Base-by-base conservation (phyloP, 2,797 vertebrate species). In the Cercopithecus petaurista region DNA sequence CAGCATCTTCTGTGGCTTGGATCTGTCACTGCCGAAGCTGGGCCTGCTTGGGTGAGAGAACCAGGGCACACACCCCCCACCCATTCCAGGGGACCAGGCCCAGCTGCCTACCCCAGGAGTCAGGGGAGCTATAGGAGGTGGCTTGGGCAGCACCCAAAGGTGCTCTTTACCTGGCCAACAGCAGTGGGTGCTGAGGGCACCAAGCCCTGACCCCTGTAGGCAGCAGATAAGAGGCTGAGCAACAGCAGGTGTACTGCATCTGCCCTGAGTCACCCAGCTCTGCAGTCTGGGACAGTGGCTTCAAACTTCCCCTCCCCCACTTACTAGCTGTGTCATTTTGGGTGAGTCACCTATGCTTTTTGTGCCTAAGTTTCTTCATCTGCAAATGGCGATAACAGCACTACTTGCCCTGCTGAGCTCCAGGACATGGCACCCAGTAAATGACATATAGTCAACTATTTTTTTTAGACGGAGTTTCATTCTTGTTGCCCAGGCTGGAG, bases 1-100 rank as follows among this genome's bases (percentile, higher is more conserved):
- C 92, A 91, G 90, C 41, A 52, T 97, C 90, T 59, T 92, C 26
- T 1, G 77, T 79, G 72, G 55, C 88, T 79, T 46, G 59, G 67
- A 57, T 88, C 76, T 52, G 72, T 86, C 50, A 33, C 61, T 22
- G 39, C 33, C 0, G 10, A 57, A 52, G 36, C 93, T 36, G 79
- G 64, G 80, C 46, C 72, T 2, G 15, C 64, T 64, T 80, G 48
- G 70, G 81, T 30, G 48, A 96, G 88, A 50, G 70, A 28, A 26
- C 76, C 70, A 72, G 46, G 17, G 7, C 12, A 10, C 55, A 36
- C 52, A 12, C 2, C 7, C 39, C 33, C 36, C 59, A n/a, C 46
- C 41, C 64, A 19, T 2, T 36, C 64, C 5, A 36, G 73, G 5
- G 39, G 7, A 24, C 5, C 52, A 43, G 79, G 36, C 48, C 36